Evolutionary conservation across 2,113 vertebrate species (phyloP), one percentile per base, ranked within the genome.

Genomic region (Arothron firmamentum): DNA sequence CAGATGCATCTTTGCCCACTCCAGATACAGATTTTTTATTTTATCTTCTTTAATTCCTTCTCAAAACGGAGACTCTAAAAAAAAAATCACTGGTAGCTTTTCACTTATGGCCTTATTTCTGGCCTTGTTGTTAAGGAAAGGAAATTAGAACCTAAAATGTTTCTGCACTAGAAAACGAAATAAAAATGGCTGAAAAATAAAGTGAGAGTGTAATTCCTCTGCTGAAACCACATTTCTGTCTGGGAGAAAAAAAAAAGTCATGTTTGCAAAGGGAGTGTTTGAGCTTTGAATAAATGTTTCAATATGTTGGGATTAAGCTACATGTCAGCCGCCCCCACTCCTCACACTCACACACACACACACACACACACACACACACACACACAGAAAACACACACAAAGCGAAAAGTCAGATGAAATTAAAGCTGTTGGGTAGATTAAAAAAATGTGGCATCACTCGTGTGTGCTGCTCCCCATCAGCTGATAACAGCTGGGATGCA

Each of bases 401-500:
- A 49, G 9, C 7, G 55, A 46, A 23, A n/a, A 25, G 52, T 48
- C 54, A 67, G 50, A 56, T 59, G 55, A 59, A 18, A 18, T 23
- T 10, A 19, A 3, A 12, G 60, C 9, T 31, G 56, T 64, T 55
- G 28, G 65, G 67, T 17, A 52, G 50, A 49, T 10, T 10, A 52
- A 54, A 52, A 59, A 65, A 74, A 38, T 53, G 68, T 5, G 28
- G 25, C 31, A 56, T 70, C 18, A 17, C 63, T 81, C 76, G 63
- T 69, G 65, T 56, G 59, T 52, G 43, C 18, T 13, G 60, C 56
- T 65, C 52, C 68, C 77, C 43, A 79, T 82, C 70, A 71, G 55
- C 70, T 66, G 68, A 79, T 83, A 67, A 82, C 62, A 25, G 49
- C 74, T 56, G 21, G 51, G 66, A 82, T 82, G 80, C 73, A 82